Evolutionary conservation across 1,140 invertebrate species (phyloP).

Genomic region (Trachelipus rathkii): DNA sequence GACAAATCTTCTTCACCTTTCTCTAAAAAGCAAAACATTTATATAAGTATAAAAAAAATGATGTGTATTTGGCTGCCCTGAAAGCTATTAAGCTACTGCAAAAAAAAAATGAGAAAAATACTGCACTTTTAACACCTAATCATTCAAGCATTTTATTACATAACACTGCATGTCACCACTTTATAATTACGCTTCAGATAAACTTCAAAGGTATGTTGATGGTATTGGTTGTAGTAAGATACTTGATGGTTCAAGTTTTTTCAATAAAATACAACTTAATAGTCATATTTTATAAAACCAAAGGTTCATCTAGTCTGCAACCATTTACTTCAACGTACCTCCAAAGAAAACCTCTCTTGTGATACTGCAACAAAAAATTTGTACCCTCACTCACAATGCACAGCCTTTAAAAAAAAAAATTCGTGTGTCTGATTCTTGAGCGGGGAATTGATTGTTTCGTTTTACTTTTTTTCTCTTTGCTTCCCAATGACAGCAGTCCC

Average conservation of each 20-base stretch:
- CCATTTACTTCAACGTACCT: background rate
- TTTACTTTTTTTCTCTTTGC: slow-evolving; percentile 13
- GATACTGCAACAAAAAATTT: slow-evolving; percentile 1
- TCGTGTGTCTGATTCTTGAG: background rate
- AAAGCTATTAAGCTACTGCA: background rate
- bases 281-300: too few relatives aligned
- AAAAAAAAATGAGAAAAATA: background rate
- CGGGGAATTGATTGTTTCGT: slow-evolving; percentile 4
- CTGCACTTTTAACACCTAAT: background rate
- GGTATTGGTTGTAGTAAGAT: background rate
- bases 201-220: slow-evolving; percentile 1
- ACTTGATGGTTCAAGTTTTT: too few relatives aligned
- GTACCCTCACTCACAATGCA: slow-evolving; percentile 5
- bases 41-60: background rate
- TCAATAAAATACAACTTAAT: too few relatives aligned
- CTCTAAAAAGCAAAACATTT: background rate
- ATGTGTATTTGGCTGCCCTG: background rate
- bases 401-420: background rate
- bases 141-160: background rate
- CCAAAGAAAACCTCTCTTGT: background rate
- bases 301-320: background rate
- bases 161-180: slow-evolving; percentile 3
- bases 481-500: slow-evolving; percentile 1
- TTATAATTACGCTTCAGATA: slow-evolving; percentile 1
- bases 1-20: too few relatives aligned